These are phyloP conservation scores for Atractosteus spatula DNA, from an alignment of 2,113 vertebrate genomes.

Conservation along the genomic window DNA sequence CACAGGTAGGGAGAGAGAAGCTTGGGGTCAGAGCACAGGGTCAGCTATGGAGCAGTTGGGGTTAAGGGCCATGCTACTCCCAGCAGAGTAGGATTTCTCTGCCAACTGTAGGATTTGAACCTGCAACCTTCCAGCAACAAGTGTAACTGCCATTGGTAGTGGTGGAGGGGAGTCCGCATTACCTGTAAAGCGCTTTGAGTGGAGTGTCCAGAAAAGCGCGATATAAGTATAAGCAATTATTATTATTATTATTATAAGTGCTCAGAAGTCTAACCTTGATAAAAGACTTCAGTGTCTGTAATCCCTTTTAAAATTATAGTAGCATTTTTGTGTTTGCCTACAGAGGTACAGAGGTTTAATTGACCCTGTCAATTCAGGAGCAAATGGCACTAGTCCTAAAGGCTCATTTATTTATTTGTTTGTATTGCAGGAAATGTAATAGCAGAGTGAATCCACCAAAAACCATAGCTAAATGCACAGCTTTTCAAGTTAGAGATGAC, in stretches of 20 bases:
- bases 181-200: no score
- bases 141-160: no score
- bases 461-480: background rate
- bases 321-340: conserved; percentile 16
- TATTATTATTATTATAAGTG: conserved; percentile 1
- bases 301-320: conserved; percentile 5
- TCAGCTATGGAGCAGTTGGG: no score
- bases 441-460: background rate
- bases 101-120: conserved; percentile 15
- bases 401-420: background rate
- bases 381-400: no score
- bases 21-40: no score
- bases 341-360: background rate
- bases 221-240: no score
- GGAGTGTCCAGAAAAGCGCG: no score
- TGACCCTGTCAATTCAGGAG: conserved; percentile 5
- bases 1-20: no score
- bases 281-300: conserved; percentile 2
- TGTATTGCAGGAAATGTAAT: background rate
- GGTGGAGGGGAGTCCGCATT: no score
- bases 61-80: no score
- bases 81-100: no score
- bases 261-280: background rate
- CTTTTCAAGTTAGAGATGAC: background rate
- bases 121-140: no score